Percentiles rank a stretch among this genome's conserved stretches.
Conservation (phyloP, 2,797 vertebrate species). For the Anguilla marmorata region DNA sequence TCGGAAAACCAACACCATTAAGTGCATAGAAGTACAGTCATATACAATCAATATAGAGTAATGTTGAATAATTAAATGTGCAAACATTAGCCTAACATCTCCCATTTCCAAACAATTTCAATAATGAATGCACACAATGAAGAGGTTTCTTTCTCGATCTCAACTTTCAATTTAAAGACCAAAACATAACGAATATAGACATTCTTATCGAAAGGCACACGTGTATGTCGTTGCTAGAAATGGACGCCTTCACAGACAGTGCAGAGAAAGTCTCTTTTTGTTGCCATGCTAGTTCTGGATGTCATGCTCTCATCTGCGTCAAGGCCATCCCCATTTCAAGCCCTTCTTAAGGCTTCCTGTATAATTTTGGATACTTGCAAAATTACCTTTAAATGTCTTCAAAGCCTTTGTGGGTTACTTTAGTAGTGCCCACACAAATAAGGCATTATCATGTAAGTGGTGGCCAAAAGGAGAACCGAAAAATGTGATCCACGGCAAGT, state of each 20-base stretch:
- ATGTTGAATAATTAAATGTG: constrained; percentile 64
- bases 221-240: constrained; percentile 56
- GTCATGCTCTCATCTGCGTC: background rate
- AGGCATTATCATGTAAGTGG: constrained; percentile 28
- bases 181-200: constrained; percentile 48
- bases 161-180: constrained; percentile 52
- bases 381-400: background rate
- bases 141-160: constrained; percentile 43
- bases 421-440: constrained; percentile 20
- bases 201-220: constrained; percentile 72
- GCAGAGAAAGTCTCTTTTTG: background rate
- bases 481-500: background rate
- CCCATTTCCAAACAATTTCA: constrained; percentile 61
- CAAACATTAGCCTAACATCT: constrained; percentile 55
- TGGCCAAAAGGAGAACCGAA: background rate
- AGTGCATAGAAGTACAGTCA: constrained; percentile 60
- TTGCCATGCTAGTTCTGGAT: background rate
- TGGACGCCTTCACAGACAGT: background rate
- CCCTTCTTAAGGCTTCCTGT: constrained; percentile 1
- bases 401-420: constrained; percentile 36
- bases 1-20: constrained; percentile 52
- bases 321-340: background rate
- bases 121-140: constrained; percentile 55
- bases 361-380: constrained; percentile 17
- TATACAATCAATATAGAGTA: constrained; percentile 61